These are phyloP conservation scores for Perizoma flavofasciatum DNA, from an alignment of 2,888 invertebrate genomes.

Conservation along the genomic window DNA sequence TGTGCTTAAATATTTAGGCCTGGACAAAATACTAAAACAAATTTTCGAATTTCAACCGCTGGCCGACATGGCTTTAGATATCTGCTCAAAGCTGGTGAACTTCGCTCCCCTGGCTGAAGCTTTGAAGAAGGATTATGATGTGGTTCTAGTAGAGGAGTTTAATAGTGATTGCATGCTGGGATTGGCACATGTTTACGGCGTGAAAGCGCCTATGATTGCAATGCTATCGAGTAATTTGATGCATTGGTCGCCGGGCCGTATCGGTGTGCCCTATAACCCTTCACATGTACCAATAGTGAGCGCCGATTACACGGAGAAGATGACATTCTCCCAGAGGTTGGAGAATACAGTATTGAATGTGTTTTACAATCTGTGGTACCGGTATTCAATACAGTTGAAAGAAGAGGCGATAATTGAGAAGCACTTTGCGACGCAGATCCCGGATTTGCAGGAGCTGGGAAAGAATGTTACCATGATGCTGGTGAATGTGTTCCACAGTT, in stretches of 20 bases:
- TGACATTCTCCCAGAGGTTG: constrained; percentile 79
- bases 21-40: constrained; percentile 55
- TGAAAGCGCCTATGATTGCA: constrained; percentile 82
- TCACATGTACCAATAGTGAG: constrained; percentile 82
- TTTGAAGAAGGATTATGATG: constrained; percentile 82
- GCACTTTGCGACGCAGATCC: constrained; percentile 73
- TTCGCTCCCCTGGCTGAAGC: constrained; percentile 65
- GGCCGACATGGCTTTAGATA: constrained; percentile 57
- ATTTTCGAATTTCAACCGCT: constrained; percentile 58
- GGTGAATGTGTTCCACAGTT: constrained; percentile 84
- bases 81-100: constrained; percentile 68
- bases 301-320: constrained; percentile 69
- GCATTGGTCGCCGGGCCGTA: constrained; percentile 80
- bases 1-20: constrained; percentile 50
- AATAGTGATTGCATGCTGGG: constrained; percentile 86
- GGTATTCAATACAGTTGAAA: constrained; percentile 57
- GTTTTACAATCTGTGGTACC: constrained; percentile 63
- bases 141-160: constrained; percentile 85
- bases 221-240: constrained; percentile 82
- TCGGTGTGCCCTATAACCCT: constrained; percentile 77
- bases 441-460: constrained; percentile 78
- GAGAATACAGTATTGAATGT: constrained; percentile 61
- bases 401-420: constrained; percentile 70
- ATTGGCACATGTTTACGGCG: constrained; percentile 78
- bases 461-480: constrained; percentile 81